phyloP scores from a whole-genome alignment of 2,888 invertebrate species.

The Encarsia formosa region DNA sequence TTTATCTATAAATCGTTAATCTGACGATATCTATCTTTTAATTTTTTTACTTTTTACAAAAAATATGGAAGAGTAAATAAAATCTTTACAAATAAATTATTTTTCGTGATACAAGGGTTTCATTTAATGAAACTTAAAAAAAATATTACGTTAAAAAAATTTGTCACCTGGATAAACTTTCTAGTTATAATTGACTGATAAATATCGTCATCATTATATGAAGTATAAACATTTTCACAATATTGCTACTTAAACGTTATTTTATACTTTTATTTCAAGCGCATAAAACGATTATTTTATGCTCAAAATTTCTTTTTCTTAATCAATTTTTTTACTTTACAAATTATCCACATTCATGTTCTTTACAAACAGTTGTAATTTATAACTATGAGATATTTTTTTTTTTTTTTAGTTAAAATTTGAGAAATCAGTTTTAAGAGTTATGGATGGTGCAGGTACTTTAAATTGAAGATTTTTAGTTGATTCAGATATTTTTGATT shows the following conservation, averaged over 20 bases:
- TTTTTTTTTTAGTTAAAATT: conserved; percentile 68
- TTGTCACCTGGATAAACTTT: conserved; percentile 4
- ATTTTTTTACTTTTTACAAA: conserved; percentile 2
- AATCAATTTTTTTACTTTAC: conserved; percentile 14
- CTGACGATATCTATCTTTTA: conserved; percentile 18
- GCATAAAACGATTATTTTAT: conserved; percentile 7
- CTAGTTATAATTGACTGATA: conserved; percentile 13
- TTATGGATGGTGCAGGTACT: conserved; percentile 68
- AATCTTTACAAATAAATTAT: background rate
- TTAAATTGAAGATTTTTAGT: conserved; percentile 45
- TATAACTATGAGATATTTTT: conserved; percentile 1
- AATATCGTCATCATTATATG: conserved; percentile 14
- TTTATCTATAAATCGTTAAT: conserved; percentile 3
- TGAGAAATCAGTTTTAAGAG: conserved; percentile 91
- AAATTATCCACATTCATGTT: conserved; percentile 18
- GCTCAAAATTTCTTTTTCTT: background rate
- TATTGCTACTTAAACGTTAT: conserved; percentile 16
- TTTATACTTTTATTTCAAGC: conserved; percentile 5
- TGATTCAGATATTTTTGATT: conserved; percentile 45
- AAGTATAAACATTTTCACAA: conserved; percentile 13
- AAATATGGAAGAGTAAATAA: conserved; percentile 12
- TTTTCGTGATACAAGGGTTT: conserved; percentile 1
- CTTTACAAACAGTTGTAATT: conserved; percentile 7
- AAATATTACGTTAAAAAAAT: conserved; percentile 12
- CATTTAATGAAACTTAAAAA: background rate